Evolutionary conservation across 2,113 vertebrate species (phyloP).

Genomic region (Isichthys henryi): DNA sequence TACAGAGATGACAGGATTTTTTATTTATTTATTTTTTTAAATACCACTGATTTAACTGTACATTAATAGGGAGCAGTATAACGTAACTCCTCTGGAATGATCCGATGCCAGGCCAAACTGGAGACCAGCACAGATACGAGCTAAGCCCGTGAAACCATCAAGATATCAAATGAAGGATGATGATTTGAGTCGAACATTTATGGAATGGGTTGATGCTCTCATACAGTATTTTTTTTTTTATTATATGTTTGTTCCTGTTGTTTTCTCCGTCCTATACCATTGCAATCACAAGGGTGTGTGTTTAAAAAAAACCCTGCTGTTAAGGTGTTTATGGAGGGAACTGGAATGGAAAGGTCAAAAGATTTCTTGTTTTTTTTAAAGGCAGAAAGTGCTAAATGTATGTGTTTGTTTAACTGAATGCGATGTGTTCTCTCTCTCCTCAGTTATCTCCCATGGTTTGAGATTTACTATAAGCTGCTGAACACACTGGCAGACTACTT

Average conservation of each 20-base stretch:
- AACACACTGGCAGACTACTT: constrained; percentile 96
- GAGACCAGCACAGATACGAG: not conserved
- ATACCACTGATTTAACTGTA: constrained; percentile 31
- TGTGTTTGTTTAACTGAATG: not conserved
- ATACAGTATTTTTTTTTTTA: not conserved
- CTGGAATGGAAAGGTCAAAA: not conserved
- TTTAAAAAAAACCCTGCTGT: no score
- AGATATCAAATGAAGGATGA: not conserved
- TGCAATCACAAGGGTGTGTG: not conserved
- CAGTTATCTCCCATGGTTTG: constrained; percentile 98
- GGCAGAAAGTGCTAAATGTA: not conserved
- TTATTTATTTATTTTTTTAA: constrained; percentile 23
- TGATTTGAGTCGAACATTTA: not conserved
- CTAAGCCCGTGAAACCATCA: not conserved
- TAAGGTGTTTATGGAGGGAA: not conserved
- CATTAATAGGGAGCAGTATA: constrained; percentile 38
- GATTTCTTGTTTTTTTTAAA: not conserved
- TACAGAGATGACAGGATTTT: constrained; percentile 41
- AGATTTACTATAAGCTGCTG: constrained; percentile 94
- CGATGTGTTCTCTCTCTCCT: constrained; percentile 23
- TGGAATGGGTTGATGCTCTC: not conserved
- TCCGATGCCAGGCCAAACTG: not conserved
- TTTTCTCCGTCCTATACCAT: not conserved
- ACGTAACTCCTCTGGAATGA: constrained; percentile 14
- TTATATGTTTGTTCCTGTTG: not conserved